Evolutionary conservation across 2,888 invertebrate species (phyloP).

Genomic region (Ophion ellenae): DNA sequence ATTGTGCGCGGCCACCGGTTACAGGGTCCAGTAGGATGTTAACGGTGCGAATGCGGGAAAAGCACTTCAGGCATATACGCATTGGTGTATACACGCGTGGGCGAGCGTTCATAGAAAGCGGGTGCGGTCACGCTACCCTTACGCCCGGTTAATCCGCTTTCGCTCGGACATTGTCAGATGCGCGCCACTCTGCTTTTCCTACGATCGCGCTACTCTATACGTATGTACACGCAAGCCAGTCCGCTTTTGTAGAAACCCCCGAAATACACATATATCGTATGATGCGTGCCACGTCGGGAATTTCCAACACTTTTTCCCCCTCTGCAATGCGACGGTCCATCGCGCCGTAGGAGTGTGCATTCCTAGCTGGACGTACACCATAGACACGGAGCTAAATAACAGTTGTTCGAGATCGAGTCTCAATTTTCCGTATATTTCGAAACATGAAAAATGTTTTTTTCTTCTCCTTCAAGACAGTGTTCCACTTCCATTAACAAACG

Average conservation of each 20-base stretch:
- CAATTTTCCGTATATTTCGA: neutral
- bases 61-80: constrained; percentile 19
- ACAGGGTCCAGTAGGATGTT: constrained; percentile 27
- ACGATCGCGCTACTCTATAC: neutral
- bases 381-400: neutral
- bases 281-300: neutral
- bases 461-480: neutral
- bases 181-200: constrained; percentile 13
- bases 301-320: neutral
- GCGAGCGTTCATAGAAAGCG: constrained; percentile 34
- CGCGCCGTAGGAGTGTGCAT: neutral
- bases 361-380: neutral
- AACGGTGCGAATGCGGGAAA: constrained; percentile 16
- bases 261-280: neutral
- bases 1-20: constrained; percentile 17
- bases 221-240: neutral
- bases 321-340: neutral
- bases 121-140: constrained; percentile 51
- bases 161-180: constrained; percentile 58
- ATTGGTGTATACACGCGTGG: constrained; percentile 22
- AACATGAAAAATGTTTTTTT: neutral
- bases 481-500: neutral
- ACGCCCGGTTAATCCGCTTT: constrained; percentile 58
- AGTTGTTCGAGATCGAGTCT: neutral
- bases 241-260: neutral